Evolutionary conservation across 2,797 vertebrate genomes (phyloP).

Genomic region (Lutjanus campechanus): DNA sequence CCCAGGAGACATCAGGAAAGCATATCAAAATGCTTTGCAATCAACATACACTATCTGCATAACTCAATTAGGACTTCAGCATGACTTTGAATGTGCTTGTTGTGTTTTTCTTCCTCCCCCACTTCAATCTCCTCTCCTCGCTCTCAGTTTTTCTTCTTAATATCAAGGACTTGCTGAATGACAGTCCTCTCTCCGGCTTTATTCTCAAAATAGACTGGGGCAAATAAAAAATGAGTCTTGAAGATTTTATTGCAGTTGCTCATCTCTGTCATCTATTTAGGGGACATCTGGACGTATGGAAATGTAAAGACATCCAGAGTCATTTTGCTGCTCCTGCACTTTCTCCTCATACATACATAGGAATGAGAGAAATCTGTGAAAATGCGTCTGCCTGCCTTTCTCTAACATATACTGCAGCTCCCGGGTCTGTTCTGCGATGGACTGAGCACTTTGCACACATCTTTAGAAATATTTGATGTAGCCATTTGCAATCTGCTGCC

Average conservation of each 20-base stretch:
- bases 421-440: slow-evolving; percentile 2
- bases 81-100: slow-evolving; percentile 67
- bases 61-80: slow-evolving; percentile 75
- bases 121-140: slow-evolving; percentile 26
- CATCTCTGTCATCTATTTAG: slow-evolving; percentile 42
- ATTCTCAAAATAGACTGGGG: slow-evolving; percentile 51
- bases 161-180: slow-evolving; percentile 67
- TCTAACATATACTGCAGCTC: neutral
- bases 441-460: slow-evolving; percentile 1
- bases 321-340: slow-evolving; percentile 17
- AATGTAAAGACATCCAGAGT: slow-evolving; percentile 36
- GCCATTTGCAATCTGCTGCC: slow-evolving; percentile 19
- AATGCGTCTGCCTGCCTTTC: slow-evolving; percentile 3
- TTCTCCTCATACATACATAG: slow-evolving; percentile 20
- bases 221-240: slow-evolving; percentile 42
- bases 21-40: slow-evolving; percentile 69
- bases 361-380: slow-evolving; percentile 25
- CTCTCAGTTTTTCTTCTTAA: slow-evolving; percentile 64
- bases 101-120: slow-evolving; percentile 32
- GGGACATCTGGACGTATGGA: slow-evolving; percentile 48
- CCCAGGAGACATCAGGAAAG: slow-evolving; percentile 61
- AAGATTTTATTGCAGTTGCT: slow-evolving; percentile 38
- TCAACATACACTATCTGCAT: slow-evolving; percentile 71
- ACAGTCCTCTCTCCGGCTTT: slow-evolving; percentile 36
- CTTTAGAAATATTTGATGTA: slow-evolving; percentile 18